Percentiles rank a stretch among this genome's conserved stretches.
Conservation (phyloP, 2,113 vertebrate genomes). For the Coregonus clupeaformis region DNA sequence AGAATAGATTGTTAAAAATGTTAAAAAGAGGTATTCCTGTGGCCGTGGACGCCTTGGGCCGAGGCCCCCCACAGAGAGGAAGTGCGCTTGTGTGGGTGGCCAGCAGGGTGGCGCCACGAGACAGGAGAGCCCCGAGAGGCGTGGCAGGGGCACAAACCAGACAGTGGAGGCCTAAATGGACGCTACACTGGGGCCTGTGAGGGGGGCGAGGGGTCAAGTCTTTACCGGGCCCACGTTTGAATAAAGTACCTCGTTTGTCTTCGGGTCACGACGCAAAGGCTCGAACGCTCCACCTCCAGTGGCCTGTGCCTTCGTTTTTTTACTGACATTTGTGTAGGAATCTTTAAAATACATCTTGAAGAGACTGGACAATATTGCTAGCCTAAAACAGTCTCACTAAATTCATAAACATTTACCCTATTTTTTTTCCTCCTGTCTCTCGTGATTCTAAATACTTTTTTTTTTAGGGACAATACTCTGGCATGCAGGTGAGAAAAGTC, state of each 20-base stretch:
- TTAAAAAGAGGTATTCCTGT: conserved; percentile 74
- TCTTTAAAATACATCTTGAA: conserved; percentile 64
- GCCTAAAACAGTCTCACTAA: conserved; percentile 73
- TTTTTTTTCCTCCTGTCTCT: conserved; percentile 52
- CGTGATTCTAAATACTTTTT: conserved; percentile 72
- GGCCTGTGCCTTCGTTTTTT: conserved; percentile 48
- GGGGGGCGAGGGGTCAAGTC: conserved; percentile 38
- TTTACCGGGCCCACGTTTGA: conserved; percentile 60
- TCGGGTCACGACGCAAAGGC: conserved; percentile 57
- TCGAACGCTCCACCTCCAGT: conserved; percentile 1
- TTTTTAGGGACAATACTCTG: conserved; percentile 83
- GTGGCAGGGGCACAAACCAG: conserved; percentile 55
- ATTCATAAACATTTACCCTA: conserved; percentile 60
- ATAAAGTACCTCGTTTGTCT: conserved; percentile 81
- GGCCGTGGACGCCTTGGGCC: conserved; percentile 46
- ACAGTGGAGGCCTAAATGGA: conserved; percentile 44
- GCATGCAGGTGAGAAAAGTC: conserved; percentile 83
- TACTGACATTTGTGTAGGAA: conserved; percentile 65
- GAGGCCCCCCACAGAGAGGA: conserved; percentile 55
- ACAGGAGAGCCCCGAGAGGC: conserved; percentile 48
- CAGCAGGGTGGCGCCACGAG: conserved; percentile 48
- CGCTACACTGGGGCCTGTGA: conserved; percentile 28
- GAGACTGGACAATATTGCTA: conserved; percentile 75
- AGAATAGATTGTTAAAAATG: conserved; percentile 63
- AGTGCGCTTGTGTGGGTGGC: conserved; percentile 55